Base-by-base conservation (phyloP, 2,888 invertebrate genomes). In the Scaptomyza caliginosa region DNA sequence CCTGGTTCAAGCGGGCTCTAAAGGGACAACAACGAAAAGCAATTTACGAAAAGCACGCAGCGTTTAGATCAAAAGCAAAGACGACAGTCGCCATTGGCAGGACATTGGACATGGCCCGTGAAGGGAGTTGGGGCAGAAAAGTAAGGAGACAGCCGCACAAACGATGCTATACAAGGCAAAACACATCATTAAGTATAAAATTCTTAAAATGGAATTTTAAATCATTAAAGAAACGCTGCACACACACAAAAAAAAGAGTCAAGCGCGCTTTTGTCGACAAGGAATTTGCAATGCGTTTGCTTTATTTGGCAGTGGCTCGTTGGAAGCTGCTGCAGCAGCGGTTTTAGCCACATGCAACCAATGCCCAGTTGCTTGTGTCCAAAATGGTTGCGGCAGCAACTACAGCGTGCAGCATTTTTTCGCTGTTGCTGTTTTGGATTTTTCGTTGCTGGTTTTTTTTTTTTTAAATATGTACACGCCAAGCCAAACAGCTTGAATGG, bases 181-280 rank as follows among this genome's bases (percentile, higher is more conserved):
- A 91, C 91, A 91, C 91, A 91, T 91, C 91, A 91, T 91, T 91
- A 91, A 91, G 90, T 91, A 91, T 90, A 90, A 91, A 91, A 91
- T 91, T 91, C 90, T 91, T 90, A 90, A 91, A 91, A 91, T 91
- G 91, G 91, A 91, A 91, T 91, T 91, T 91, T 90, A 91, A 91
- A 91, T 83, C 83, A 84, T 84, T 84, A 84, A 84, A 67, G 64
- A 63, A 69, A 81, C 77, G 77, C 75, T 72, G 69, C 59, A 73
- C 30, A 30, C n/a, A 11, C 28, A 2, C 3, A 32, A 16, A 34
- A 16, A 34, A 75, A 70, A 62, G 71, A 77, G 71, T 60, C 70
- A 67, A 65, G 48, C 46, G 46, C 54, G 50, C 45, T 45, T 34
- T 45, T 45, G 46, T 56, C 66, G 55, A 74, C 71, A 54, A 79